Evolutionary conservation across 1,140 invertebrate species (phyloP).

Genomic region (Rhysida immarginata): DNA sequence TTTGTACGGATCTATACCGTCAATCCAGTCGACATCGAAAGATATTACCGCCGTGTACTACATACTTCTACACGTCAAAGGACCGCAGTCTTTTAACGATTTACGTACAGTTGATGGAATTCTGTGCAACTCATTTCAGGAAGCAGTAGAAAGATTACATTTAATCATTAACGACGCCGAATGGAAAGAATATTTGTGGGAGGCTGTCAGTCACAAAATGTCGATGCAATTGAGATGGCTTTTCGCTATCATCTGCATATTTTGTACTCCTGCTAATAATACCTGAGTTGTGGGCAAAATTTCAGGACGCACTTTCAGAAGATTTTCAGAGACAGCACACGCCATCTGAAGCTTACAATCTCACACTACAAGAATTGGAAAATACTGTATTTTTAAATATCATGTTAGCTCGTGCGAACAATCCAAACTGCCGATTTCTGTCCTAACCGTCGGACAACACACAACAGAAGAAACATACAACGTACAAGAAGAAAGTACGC

Average conservation of each 20-base stretch:
- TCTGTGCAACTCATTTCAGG: neutral
- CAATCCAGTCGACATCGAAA: neutral
- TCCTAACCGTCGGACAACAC: too few relatives aligned
- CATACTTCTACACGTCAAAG: neutral
- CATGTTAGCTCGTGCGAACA: too few relatives aligned
- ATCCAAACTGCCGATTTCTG: too few relatives aligned
- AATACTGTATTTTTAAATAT: slow-evolving; percentile 11
- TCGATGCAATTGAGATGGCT: too few relatives aligned
- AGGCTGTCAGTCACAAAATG: too few relatives aligned
- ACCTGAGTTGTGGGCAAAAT: too few relatives aligned
- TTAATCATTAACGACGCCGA: neutral
- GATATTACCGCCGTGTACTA: neutral
- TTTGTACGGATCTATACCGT: neutral
- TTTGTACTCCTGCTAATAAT: too few relatives aligned
- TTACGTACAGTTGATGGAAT: neutral
- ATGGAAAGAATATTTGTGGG: neutral
- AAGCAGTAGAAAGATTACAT: neutral
- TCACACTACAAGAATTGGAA: slow-evolving; percentile 14
- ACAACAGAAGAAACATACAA: too few relatives aligned
- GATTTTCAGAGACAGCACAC: neutral
- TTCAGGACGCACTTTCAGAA: too few relatives aligned
- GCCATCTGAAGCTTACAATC: too few relatives aligned
- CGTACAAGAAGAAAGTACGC: too few relatives aligned
- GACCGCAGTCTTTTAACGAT: neutral
- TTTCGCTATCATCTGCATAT: too few relatives aligned